phyloP scores from a whole-genome alignment of 2,113 vertebrate species.

The Sterna hirundo region DNA sequence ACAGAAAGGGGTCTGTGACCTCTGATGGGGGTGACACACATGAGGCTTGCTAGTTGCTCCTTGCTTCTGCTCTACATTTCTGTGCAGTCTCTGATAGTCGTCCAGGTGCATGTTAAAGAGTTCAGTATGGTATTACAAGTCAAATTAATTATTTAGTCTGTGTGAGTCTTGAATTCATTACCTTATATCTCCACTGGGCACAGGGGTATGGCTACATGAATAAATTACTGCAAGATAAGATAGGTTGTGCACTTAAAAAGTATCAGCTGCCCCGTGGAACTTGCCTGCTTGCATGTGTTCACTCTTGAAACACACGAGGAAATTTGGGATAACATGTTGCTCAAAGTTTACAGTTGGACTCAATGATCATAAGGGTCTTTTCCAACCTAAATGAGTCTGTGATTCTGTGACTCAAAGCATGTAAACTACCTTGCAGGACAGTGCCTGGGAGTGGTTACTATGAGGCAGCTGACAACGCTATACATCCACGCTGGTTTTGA shows the following conservation, averaged over 20 bases:
- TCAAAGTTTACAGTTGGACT: neutral
- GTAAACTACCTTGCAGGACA: neutral
- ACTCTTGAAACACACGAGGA: neutral
- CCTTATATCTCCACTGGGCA: neutral
- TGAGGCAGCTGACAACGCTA: neutral
- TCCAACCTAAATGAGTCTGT: neutral
- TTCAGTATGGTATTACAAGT: neutral
- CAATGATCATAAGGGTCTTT: neutral
- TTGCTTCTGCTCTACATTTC: neutral
- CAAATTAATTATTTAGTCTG: slow-evolving; percentile 40
- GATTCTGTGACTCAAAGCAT: neutral
- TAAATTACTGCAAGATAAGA: neutral
- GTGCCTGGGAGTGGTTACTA: neutral
- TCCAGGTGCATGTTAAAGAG: neutral
- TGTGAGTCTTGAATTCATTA: neutral
- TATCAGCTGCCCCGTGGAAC: neutral
- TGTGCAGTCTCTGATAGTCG: neutral
- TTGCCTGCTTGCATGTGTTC: neutral
- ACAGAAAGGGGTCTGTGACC: neutral
- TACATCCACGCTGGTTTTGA: neutral
- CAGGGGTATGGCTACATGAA: neutral
- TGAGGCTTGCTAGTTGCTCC: neutral
- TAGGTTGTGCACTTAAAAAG: neutral
- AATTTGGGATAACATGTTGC: neutral
- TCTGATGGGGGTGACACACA: neutral